Evolutionary conservation across 2,888 invertebrate species (phyloP).

Genomic region (Metallyticus violacea): DNA sequence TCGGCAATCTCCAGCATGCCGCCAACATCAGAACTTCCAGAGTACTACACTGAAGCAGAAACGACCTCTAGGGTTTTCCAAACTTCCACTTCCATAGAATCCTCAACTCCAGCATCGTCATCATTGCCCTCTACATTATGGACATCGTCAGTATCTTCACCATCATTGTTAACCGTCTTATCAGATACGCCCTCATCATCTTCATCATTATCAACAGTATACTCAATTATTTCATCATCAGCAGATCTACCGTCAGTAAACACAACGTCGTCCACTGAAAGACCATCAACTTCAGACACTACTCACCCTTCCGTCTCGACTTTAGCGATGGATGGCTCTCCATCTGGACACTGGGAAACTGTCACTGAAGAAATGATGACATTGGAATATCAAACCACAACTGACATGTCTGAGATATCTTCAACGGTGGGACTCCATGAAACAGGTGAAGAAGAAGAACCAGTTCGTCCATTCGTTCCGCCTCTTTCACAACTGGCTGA

Average conservation of each 20-base stretch:
- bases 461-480: not conserved
- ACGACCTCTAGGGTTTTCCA: not conserved
- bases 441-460: not conserved
- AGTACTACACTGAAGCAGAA: not conserved
- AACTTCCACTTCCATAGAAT: not conserved
- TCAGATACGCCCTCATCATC: not conserved
- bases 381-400: not conserved
- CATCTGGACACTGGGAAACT: not conserved
- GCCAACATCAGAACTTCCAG: not conserved
- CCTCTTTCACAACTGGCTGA: not conserved
- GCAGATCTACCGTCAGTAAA: too few relatives aligned
- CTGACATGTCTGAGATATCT: not conserved
- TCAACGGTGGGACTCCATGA: not conserved
- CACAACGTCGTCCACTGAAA: too few relatives aligned
- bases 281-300: not conserved
- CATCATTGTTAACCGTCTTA: not conserved
- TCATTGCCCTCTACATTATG: not conserved
- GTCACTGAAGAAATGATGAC: not conserved
- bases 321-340: not conserved
- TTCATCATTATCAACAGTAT: not conserved
- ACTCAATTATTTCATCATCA: too few relatives aligned
- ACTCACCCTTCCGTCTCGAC: not conserved
- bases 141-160: not conserved
- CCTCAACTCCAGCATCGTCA: not conserved
- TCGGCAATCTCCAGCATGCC: not conserved